These are phyloP conservation scores for Aegithalos caudatus DNA, from an alignment of 2,113 vertebrate genomes.

Conservation along the genomic window DNA sequence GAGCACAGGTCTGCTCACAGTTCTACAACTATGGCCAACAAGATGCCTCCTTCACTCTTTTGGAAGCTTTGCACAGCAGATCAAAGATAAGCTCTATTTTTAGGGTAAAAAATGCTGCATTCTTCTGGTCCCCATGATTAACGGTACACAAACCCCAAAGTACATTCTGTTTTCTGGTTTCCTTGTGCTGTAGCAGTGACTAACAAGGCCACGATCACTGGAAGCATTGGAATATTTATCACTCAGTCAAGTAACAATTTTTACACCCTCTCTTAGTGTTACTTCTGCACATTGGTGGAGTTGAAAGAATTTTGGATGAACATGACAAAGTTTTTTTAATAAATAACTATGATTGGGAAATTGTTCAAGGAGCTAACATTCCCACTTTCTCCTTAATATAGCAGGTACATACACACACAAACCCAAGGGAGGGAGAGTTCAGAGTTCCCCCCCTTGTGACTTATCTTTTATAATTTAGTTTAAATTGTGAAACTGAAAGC, in stretches of 20 bases:
- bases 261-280: background rate
- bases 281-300: background rate
- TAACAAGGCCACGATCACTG: background rate
- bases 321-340: background rate
- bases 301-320: background rate
- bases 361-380: background rate
- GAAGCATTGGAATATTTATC: background rate
- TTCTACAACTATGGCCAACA: background rate
- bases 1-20: background rate
- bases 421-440: background rate
- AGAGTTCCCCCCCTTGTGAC: background rate
- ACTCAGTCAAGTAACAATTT: background rate
- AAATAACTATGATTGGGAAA: background rate
- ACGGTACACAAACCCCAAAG: background rate
- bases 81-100: background rate
- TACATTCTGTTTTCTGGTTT: background rate
- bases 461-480: background rate
- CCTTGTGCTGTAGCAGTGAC: background rate
- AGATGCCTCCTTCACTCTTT: background rate
- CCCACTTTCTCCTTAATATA: background rate
- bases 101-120: background rate
- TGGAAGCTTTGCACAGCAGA: background rate
- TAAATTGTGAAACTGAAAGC: background rate
- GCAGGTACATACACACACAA: rapidly evolving
- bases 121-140: background rate